Percentiles rank a stretch among this genome's conserved stretches.
phyloP scores from a whole-genome alignment of 2,113 vertebrate species.

The Trinectes maculatus region DNA sequence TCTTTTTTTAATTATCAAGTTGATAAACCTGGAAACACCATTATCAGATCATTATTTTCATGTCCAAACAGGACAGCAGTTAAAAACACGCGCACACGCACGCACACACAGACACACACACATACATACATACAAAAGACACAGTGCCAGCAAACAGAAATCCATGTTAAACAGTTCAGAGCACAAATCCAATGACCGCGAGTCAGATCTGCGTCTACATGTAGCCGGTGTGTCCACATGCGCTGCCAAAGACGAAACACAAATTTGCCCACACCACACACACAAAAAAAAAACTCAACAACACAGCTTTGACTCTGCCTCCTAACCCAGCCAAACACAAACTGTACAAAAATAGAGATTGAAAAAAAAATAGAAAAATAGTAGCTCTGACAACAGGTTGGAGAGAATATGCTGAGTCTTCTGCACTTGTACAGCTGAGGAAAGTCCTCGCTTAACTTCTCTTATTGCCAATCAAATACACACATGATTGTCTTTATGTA shows the following conservation, averaged over 20 bases:
- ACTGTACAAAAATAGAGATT: constrained; percentile 77
- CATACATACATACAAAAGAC: constrained; percentile 21
- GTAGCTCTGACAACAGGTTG: constrained; percentile 58
- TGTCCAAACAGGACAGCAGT: constrained; percentile 35
- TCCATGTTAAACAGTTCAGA: constrained; percentile 42
- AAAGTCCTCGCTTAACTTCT: not conserved
- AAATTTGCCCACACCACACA: constrained; percentile 35
- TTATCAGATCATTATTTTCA: constrained; percentile 36
- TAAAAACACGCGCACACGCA: too few relatives aligned
- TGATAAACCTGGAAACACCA: constrained; percentile 57
- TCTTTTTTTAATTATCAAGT: constrained; percentile 69
- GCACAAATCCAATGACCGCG: constrained; percentile 32
- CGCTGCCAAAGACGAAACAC: constrained; percentile 32
- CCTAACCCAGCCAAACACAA: constrained; percentile 50
- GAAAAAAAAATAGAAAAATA: constrained; percentile 80
- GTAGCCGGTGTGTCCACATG: constrained; percentile 17
- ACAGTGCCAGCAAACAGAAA: constrained; percentile 70
- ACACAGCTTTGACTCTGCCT: constrained; percentile 41
- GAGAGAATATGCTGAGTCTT: constrained; percentile 33
- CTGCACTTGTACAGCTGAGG: constrained; percentile 35
- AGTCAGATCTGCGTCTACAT: constrained; percentile 21
- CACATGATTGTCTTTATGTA: constrained; percentile 9
- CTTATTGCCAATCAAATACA: constrained; percentile 33
- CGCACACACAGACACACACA: too few relatives aligned
- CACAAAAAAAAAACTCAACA: constrained; percentile 16